Evolutionary conservation across 92 coral and sea anemone species (phyloP), one percentile per base, ranked within the genome.

Genomic region (Anthopleura xanthogrammica): DNA sequence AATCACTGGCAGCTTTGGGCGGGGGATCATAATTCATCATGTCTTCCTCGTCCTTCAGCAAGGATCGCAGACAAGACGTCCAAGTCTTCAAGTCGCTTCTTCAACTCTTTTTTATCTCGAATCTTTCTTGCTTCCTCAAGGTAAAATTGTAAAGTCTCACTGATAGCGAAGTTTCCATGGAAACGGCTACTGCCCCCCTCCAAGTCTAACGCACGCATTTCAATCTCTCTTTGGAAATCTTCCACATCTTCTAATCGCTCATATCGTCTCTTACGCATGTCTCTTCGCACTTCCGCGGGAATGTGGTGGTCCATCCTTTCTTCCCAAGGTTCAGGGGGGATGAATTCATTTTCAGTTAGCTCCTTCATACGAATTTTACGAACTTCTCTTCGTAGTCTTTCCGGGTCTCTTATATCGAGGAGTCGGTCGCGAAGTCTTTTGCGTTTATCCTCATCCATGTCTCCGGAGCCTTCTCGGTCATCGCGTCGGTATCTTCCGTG

Each of bases 351-450:
- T 76, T 94, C 93, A 43, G 78, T 86, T 80, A 94, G 77, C 72
- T 94, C 98, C 80, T 77, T 87, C 76, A 60, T 78, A 12, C 98
- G 95, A 52, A 94, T 94, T 78, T 84, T 88, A 80, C 95, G 95
- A 62, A 94, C 82, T 83, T 94, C 95, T 12, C 93, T 85, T 65
- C 95, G 93, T 16, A 94, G 85, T 7, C 88, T 88, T 41, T 79
- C 87, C 50, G 86, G 82, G 60, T 94, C 92, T 60, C 80, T 65
- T 46, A 86, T 86, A 17, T 82, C 87, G 39, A 80, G 85, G 50
- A 92, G 95, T 41, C 98, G 93, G 60, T 75, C 85, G 20, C 90
- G 87, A 77, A 94, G 86, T 60, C 77, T 77, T 40, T 76, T 80
- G 40, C 92, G 89, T 36, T 89, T 94, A 41, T 40, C 40, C 52